Evolutionary conservation across 2,113 vertebrate genomes (phyloP), one percentile per base, ranked within the genome.

Genomic region (Saccopteryx leptura): DNA sequence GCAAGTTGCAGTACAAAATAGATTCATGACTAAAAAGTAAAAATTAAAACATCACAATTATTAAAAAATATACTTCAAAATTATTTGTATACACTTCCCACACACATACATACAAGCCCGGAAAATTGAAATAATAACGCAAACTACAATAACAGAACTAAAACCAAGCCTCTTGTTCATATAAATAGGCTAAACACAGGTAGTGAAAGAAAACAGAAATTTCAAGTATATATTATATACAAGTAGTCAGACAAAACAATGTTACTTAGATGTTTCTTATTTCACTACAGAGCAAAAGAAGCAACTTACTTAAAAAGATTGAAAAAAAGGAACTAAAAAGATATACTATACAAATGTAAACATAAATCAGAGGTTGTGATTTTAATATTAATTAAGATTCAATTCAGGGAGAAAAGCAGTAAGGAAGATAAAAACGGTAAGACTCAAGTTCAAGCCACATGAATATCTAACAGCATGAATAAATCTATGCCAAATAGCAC

Each of bases 41-140:
- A 94, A 54, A 24, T 90, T 33, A 83, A 85, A 88, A 56, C 50
- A 58, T 48, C 72, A 24, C 26, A 74, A 48, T 68, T n/a, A 72
- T 26, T 83, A 92, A 71, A 68, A 95, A 66, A 39, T 9, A 56
- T 56, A 75, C 1, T 78, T 86, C 9, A 83, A 90, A 88, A 88
- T 50, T 58, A 19, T 58, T 79, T 87, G 31, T 19, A 10, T 46
- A 75, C 46, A n/a, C 12, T 4, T 13, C 39, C 7, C 10, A 3
- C 11, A 65, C 10, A 71, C 13, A 63, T 5, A n/a, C 13, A 79
- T 31, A 54, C 13, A 26, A 60, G 2, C 4, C 82, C 60, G 60
- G 23, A 56, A 95, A 94, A 82, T 12, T 46, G 19, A 72, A 88
- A 80, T 21, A 12, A 79, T 39, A 12, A 18, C 6, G 66, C 17